Evolutionary conservation across 2,113 vertebrate genomes (phyloP), one percentile per base, ranked within the genome.

Genomic region (Rhadina sibilatrix): DNA sequence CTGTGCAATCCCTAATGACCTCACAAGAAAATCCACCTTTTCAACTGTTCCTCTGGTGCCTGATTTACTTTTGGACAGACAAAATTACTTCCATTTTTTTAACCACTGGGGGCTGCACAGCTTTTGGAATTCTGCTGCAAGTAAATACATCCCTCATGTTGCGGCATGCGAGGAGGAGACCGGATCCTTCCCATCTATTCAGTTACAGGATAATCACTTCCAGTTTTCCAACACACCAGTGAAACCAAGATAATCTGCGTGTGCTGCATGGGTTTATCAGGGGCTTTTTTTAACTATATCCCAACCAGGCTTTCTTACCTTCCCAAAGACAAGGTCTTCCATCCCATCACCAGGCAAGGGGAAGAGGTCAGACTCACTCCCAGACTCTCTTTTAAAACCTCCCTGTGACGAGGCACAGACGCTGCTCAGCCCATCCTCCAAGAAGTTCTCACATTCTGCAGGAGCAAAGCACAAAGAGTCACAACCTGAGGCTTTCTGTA

Each of bases 241-340:
- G 38, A 84, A 87, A 92, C 13, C 31, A 40, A 28, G 52, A 79
- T 5, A 23, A 74, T 57, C 31, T 66, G 31, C 2, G 1, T 54
- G 37, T 75, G 72, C 17, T 18, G 38, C 2, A 54, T 0, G 4
- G 5, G 6, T 87, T 83, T 54, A 81, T 27, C 14, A 6, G 40
- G 40, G 60, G 2, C 11, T 60, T 80, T 87, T 87, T 86, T 82
- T 18, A 81, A 56, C 46, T 44, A 9, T 31, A 81, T 35, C 33
- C 50, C 77, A 84, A 2, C 10, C 37, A 83, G 31, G 38, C 10
- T 52, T 79, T 68, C 90, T 85, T 97, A 98, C 98, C 98, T 98
- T 98, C 91, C 97, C 93, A 89, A 98, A 98, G 81, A 97, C 87
- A 57, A 98, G 90, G 78, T 98, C 98, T 72, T 97, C 97, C 96